Base-by-base conservation (phyloP, 1,140 invertebrate species). In the Ceratina calcarata region DNA sequence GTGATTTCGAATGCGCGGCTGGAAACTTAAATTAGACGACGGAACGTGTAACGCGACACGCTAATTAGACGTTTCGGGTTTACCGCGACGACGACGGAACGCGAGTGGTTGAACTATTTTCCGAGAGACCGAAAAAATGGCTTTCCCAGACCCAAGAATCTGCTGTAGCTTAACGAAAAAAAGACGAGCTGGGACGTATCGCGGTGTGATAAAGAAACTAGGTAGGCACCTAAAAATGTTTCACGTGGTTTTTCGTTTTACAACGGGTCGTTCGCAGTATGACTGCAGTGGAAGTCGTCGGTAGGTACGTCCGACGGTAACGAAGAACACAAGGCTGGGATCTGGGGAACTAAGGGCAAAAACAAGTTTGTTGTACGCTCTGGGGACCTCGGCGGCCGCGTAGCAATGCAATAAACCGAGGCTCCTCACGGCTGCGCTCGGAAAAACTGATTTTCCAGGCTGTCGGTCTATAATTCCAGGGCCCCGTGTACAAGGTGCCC, bases 1-100 rank as follows among this genome's bases (percentile, higher is more conserved):
- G 18, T 71, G 58, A 53, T 57, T 71, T 16, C 58, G 49, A 55
- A 62, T 57, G 61, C 69, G 27, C 12, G 20, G 37, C 51, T 73
- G 69, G 37, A 66, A 79, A 79, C 70, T 79, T 79, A 79, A 79
- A 79, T 73, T 79, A 79, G 70, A 51, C 60, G 77, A 49, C 77
- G 60, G 2, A 45, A 45, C 37, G 37, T 45, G 37, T 73, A 73
- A 79, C 70, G 68, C 69, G 61, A 60, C 69, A 49, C 24, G 77
- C 62, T 79, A 79, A 79, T 79, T 79, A 73, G 77, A 79, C 70
- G 77, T 16, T 62, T 62, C 61, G 61, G 37, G 58, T 79, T 79
- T 79, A 66, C 70, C 51, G 57, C 58, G 37, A 72, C 68, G 49
- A 45, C 37, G 37, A 45, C 37, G 37, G 37, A 45, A 45, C 37